A percentile compares a stretch with the other conserved stretches of the same genome.
Evolutionary conservation across 2,888 invertebrate genomes (phyloP).

Genomic region (Eilema griseolum): DNA sequence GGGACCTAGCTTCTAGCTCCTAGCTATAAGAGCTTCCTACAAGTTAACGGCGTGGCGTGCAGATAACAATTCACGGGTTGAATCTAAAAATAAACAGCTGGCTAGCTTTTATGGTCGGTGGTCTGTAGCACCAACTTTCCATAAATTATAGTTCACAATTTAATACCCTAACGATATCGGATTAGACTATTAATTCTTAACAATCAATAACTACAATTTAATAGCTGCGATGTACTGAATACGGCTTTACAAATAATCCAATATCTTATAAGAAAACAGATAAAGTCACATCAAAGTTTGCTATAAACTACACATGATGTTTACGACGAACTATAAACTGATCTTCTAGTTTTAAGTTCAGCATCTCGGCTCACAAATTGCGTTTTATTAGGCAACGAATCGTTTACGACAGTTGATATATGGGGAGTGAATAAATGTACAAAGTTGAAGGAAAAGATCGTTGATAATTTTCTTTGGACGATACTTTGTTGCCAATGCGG

Average conservation of each 20-base stretch:
- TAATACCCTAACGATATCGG: conserved; percentile 28
- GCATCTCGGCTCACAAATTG: conserved; percentile 76
- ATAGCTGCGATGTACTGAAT: conserved; percentile 52
- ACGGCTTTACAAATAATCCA: conserved; percentile 59
- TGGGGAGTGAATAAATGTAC: conserved; percentile 60
- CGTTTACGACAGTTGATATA: conserved; percentile 70
- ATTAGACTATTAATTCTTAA: conserved; percentile 50
- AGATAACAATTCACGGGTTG: too few relatives aligned
- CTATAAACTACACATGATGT: conserved; percentile 70
- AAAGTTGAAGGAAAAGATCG: conserved; percentile 50
- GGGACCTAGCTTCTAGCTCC: too few relatives aligned
- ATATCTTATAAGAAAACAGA: conserved; percentile 62
- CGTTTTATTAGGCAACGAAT: conserved; percentile 77
- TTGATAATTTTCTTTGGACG: conserved; percentile 47
- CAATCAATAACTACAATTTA: conserved; percentile 61
- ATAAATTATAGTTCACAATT: conserved; percentile 19
- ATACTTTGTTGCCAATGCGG: conserved; percentile 48
- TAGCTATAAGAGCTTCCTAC: too few relatives aligned
- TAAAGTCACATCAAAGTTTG: conserved; percentile 71
- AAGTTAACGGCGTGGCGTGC: too few relatives aligned
- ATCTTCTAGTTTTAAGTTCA: conserved; percentile 77
- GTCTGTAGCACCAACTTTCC: conserved; percentile 19
- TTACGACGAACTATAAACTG: conserved; percentile 72
- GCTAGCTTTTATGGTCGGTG: too few relatives aligned
- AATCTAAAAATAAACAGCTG: too few relatives aligned